phyloP scores from a whole-genome alignment of 2,888 invertebrate genomes.

The Ophion obscuratus region DNA sequence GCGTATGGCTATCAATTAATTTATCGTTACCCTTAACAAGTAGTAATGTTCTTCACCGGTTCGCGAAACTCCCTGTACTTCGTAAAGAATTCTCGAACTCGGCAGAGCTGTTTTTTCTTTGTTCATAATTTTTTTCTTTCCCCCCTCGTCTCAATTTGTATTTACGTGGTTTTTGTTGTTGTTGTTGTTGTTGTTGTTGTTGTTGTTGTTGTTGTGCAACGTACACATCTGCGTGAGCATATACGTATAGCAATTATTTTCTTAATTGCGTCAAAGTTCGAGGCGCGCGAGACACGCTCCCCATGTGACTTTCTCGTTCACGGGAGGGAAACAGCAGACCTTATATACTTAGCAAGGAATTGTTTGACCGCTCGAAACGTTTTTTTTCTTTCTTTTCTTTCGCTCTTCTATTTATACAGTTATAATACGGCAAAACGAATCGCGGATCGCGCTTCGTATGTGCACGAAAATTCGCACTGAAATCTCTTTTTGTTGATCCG shows the following conservation, averaged over 20 bases:
- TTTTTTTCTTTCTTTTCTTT: conserved; percentile 7
- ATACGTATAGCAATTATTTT: conserved; percentile 64
- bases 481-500: conserved; percentile 35
- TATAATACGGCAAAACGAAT: conserved; percentile 43
- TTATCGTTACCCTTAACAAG: conserved; percentile 61
- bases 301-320: background rate
- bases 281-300: conserved; percentile 3
- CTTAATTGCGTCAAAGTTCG: conserved; percentile 46
- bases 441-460: conserved; percentile 54
- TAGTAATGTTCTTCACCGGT: conserved; percentile 38
- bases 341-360: conserved; percentile 34
- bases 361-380: conserved; percentile 16
- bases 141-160: conserved; percentile 24
- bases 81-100: conserved; percentile 24
- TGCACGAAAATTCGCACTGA: conserved; percentile 43
- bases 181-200: no score
- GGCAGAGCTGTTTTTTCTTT: conserved; percentile 14
- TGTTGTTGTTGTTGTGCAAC: conserved; percentile 57
- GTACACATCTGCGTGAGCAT: conserved; percentile 78
- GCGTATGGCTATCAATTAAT: conserved; percentile 63
- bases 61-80: conserved; percentile 4
- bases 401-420: conserved; percentile 33
- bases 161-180: conserved; percentile 62
- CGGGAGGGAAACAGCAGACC: conserved; percentile 42
- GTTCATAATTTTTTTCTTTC: background rate